A percentile compares a stretch with the other conserved stretches of the same genome.
These are phyloP conservation scores for Mactromeris polynyma DNA, from an alignment of 2,888 invertebrate genomes.

Conservation along the genomic window DNA sequence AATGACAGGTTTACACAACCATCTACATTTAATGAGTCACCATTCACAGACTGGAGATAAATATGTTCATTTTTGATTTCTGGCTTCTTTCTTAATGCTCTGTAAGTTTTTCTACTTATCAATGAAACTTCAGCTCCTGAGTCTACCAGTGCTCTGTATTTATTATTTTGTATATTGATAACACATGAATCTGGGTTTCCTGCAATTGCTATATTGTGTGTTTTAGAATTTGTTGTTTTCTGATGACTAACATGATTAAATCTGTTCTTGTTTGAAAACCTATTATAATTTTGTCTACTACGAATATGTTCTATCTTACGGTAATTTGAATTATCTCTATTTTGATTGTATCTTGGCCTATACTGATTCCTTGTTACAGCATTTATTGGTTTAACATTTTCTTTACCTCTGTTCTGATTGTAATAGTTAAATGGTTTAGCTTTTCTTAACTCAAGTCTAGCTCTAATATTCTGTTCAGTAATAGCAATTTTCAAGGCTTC, in stretches of 20 bases:
- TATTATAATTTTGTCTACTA: not conserved
- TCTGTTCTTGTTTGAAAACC: no score
- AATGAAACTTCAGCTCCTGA: not conserved
- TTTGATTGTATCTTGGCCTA: not conserved
- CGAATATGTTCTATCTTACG: not conserved
- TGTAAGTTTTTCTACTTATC: not conserved
- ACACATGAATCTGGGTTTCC: not conserved
- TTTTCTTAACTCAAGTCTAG: no score
- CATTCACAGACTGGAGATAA: not conserved
- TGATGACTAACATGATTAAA: not conserved
- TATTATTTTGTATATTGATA: not conserved
- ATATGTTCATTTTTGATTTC: not conserved
- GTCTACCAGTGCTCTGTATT: not conserved
- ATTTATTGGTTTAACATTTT: not conserved
- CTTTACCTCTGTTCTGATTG: not conserved
- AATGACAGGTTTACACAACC: not conserved
- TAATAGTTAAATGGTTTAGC: no score
- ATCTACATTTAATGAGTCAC: not conserved
- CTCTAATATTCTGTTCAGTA: no score
- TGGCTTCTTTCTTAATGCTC: not conserved
- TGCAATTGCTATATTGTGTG: not conserved
- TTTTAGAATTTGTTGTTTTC: not conserved
- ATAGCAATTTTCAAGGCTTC: no score
- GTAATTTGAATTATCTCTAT: not conserved
- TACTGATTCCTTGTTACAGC: not conserved